Evolutionary conservation across 2,113 vertebrate species (phyloP).

Genomic region (Struthidea cinerea): DNA sequence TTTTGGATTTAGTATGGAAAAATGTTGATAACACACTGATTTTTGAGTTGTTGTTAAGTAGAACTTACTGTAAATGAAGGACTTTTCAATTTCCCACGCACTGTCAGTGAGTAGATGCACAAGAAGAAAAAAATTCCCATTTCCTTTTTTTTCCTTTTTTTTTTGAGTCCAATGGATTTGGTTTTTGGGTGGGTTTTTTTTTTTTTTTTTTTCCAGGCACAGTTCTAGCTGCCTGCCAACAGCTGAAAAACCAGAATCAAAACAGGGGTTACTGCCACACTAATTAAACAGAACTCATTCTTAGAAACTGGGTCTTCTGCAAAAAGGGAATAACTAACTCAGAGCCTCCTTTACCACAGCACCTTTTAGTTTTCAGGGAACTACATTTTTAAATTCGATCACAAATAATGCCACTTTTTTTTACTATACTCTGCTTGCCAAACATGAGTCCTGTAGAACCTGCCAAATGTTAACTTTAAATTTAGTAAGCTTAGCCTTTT

Average conservation of each 20-base stretch:
- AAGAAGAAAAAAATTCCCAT: neutral
- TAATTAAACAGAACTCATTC: slow-evolving; percentile 43
- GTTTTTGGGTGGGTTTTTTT: neutral
- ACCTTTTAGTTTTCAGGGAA: neutral
- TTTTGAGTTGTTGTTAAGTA: neutral
- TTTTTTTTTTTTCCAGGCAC: neutral
- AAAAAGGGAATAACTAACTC: neutral
- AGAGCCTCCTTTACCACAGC: neutral
- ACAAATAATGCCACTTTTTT: slow-evolving; percentile 47
- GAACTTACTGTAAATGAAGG: neutral
- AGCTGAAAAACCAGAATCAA: slow-evolving; percentile 13
- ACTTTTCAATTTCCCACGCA: neutral
- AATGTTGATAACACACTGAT: neutral
- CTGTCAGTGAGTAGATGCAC: neutral
- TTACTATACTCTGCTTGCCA: slow-evolving; percentile 22
- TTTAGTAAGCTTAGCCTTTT: neutral
- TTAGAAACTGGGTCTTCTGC: neutral
- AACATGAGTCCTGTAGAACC: neutral
- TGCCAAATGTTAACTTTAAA: slow-evolving; percentile 48
- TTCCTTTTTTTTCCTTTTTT: slow-evolving; percentile 48
- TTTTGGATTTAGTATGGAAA: neutral
- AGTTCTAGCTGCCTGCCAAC: neutral
- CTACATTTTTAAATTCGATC: slow-evolving; percentile 50
- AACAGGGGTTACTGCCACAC: neutral
- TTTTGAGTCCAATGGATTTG: slow-evolving; percentile 20